Base-by-base conservation (phyloP, 1,140 invertebrate species). In the Globodera ellingtonae region DNA sequence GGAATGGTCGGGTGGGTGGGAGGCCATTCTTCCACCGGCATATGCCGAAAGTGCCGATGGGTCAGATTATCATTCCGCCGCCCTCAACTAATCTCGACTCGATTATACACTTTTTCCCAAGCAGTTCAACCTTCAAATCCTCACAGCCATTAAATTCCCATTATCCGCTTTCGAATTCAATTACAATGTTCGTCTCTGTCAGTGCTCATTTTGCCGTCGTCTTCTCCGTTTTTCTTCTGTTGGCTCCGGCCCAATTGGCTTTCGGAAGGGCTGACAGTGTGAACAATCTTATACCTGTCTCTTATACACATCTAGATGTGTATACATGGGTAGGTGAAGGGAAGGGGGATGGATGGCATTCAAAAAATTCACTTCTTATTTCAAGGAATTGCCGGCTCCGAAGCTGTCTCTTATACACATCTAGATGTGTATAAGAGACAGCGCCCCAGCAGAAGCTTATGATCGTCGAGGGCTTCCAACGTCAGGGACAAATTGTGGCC, bases 361-460 rank as follows among this genome's bases (percentile, higher is more conserved):
- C 44, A 2, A 15, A n/a, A n/a, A 15, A 24, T 52, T 69, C 72
- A 56, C 8, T 18, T 18, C 7, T 3, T 1, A 44, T 59, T 75
- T 75, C 1, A 0, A 78, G 96, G 96, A 94, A 93, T 99, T 89
- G 94, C 97, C 88, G 97, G 97, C 78, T 97, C 95, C 78, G 97
- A 99, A n/a, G n/a, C n/a, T n/a, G n/a, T n/a, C n/a, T n/a, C n/a
- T n/a, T n/a, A n/a, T n/a, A n/a, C n/a, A n/a, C n/a, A n/a, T n/a
- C n/a, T n/a, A n/a, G n/a, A n/a, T n/a, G n/a, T n/a, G n/a, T n/a
- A n/a, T n/a, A n/a, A n/a, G n/a, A n/a, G n/a, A n/a, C n/a, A n/a
- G n/a, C 97, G 59, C 97, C 97, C 21, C 97, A 99, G 91, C 97
- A 99, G 91, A 99, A 99, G 90, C 92, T 99, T 89, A 98, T 98